Conservation (phyloP, 2,113 vertebrate genomes). For the Carassius carassius region DNA sequence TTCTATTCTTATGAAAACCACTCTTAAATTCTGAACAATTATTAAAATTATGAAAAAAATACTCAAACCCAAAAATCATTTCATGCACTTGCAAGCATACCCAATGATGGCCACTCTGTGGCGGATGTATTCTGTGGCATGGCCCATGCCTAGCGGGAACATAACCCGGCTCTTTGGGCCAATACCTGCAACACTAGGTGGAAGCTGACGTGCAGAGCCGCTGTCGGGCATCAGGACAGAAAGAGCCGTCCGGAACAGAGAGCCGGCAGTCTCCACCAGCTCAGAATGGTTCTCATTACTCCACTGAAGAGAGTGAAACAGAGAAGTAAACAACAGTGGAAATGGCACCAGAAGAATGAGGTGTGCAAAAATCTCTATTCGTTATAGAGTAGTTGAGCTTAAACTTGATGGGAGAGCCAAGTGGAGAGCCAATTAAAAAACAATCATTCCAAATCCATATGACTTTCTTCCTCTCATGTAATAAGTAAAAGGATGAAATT, state of each 20-base stretch:
- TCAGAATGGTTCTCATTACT: conserved; percentile 92
- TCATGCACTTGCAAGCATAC: conserved; percentile 70
- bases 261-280: conserved; percentile 83
- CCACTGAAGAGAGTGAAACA: conserved; percentile 78
- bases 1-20: neutral
- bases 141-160: conserved; percentile 92
- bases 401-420: neutral
- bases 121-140: conserved; percentile 89
- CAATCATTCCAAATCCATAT: neutral
- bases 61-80: neutral
- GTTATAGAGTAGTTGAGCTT: neutral
- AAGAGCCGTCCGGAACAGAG: conserved; percentile 80
- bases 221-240: conserved; percentile 84
- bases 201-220: conserved; percentile 87
- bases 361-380: neutral
- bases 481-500: neutral
- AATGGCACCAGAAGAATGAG: neutral
- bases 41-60: neutral
- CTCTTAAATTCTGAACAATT: neutral
- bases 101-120: conserved; percentile 90
- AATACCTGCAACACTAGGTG: conserved; percentile 86
- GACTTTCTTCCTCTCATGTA: neutral
- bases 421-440: neutral
- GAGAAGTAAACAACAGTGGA: conserved; percentile 8
- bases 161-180: conserved; percentile 83